Conservation (phyloP, 2,113 vertebrate genomes). For the Salvelinus alpinus region DNA sequence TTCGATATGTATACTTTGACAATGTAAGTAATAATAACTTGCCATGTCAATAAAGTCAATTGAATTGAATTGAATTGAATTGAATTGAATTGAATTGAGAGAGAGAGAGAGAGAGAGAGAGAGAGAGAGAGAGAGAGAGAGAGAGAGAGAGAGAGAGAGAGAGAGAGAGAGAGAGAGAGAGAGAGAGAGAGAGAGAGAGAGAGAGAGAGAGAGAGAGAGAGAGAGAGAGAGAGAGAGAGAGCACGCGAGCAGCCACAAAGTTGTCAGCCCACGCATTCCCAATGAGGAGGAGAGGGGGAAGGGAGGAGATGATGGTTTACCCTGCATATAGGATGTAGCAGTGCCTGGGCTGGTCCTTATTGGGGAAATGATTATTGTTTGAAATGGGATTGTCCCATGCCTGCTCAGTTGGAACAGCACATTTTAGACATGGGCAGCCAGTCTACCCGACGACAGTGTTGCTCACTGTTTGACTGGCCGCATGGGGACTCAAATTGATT, state of each 20-base stretch:
- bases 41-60: too few relatives aligned
- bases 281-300: neutral
- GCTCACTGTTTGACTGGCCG: constrained; percentile 1
- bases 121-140: rapidly evolving
- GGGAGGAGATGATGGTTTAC: neutral
- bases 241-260: neutral
- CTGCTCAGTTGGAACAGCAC: constrained; percentile 4
- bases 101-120: too few relatives aligned
- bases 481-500: constrained; percentile 67
- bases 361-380: neutral
- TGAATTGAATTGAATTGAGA: too few relatives aligned
- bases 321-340: neutral
- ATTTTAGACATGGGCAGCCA: neutral
- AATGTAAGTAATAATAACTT: too few relatives aligned
- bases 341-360: neutral
- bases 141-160: too few relatives aligned
- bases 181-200: neutral
- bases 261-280: neutral
- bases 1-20: too few relatives aligned
- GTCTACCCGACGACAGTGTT: neutral
- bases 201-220: neutral
- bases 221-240: neutral
- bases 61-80: too few relatives aligned
- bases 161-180: too few relatives aligned
- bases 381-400: constrained; percentile 3